Base-by-base conservation (phyloP, 2,797 vertebrate species). In the Chromis chromis region DNA sequence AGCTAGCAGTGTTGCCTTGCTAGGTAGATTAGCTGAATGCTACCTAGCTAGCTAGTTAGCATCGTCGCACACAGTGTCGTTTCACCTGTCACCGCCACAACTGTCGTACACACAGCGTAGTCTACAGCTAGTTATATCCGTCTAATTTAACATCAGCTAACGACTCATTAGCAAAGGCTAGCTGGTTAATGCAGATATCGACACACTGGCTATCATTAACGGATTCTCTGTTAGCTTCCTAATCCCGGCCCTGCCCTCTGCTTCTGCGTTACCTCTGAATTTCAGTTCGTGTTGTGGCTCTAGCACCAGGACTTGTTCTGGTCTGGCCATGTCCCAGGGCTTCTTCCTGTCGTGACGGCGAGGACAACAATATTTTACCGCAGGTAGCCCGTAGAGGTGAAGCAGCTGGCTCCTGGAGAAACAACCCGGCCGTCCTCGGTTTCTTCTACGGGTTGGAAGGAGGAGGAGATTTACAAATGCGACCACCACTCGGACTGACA, bases 271-370 rank as follows among this genome's bases (percentile, higher is more conserved):
- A 98, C 96, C 96, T 97, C 95, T 94, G 94, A 98, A 98, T 92
- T 95, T 96, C 76, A 98, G 96, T 92, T 98, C 96, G 84, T 97
- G 96, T 93, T 93, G 96, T 73, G 96, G 96, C 89, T 98, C 96
- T 63, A 97, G 95, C 86, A 91, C 91, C 84, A 98, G 94, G 90
- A 97, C 95, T 93, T 98, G 96, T 89, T 97, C 96, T 88, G 93
- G 74, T 94, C 96, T 96, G 93, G 96, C 96, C 97, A 98, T 97
- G 92, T 94, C 95, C 89, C 90, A 74, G 85, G 53, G 84, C 79
- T 88, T 89, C 78, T 81, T 89, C 84, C 87, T 81, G 75, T 86
- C 75, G 74, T 72, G 74, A 84, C 77, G 68, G 69, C 50, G 84
- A 86, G 59, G 79, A 79, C 83, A 40, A 86, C 70, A 12, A 54